Conservation (phyloP, 2,888 invertebrate species). For the Drosophila recens region DNA sequence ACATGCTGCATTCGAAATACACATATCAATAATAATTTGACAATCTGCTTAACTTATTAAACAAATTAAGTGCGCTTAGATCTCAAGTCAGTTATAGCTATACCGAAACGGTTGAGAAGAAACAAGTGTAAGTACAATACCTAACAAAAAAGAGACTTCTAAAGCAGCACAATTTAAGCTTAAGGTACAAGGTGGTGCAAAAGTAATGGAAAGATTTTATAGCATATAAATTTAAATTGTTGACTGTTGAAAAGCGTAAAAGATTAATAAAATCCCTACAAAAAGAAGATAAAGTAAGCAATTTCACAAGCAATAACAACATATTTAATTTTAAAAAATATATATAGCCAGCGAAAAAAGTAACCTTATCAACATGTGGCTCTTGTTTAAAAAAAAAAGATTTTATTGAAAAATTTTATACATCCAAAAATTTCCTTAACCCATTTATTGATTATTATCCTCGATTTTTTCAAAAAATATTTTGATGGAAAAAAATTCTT, state of each 20-base stretch:
- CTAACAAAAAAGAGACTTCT: not conserved
- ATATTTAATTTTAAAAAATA: no score
- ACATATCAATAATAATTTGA: not conserved
- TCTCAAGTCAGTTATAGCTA: slow-evolving; percentile 86
- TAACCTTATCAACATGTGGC: no score
- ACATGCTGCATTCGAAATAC: slow-evolving; percentile 65
- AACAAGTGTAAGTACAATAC: slow-evolving; percentile 84
- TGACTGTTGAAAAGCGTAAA: not conserved
- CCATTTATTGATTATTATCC: no score
- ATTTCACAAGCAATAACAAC: no score
- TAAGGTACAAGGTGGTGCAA: not conserved
- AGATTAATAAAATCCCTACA: no score
- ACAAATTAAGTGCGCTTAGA: slow-evolving; percentile 76
- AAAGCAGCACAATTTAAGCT: slow-evolving; percentile 9
- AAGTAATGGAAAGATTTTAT: not conserved
- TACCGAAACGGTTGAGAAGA: slow-evolving; percentile 86
- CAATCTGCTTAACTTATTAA: slow-evolving; percentile 42
- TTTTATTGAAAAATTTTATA: no score
- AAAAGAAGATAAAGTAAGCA: no score
- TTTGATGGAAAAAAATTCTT: no score
- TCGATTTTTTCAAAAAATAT: no score
- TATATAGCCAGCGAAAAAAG: no score
- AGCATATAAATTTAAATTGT: not conserved
- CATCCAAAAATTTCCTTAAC: no score
- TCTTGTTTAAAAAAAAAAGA: no score